These are phyloP conservation scores for Drosophila paulistorum DNA, from an alignment of 1,140 invertebrate species.

Conservation along the genomic window DNA sequence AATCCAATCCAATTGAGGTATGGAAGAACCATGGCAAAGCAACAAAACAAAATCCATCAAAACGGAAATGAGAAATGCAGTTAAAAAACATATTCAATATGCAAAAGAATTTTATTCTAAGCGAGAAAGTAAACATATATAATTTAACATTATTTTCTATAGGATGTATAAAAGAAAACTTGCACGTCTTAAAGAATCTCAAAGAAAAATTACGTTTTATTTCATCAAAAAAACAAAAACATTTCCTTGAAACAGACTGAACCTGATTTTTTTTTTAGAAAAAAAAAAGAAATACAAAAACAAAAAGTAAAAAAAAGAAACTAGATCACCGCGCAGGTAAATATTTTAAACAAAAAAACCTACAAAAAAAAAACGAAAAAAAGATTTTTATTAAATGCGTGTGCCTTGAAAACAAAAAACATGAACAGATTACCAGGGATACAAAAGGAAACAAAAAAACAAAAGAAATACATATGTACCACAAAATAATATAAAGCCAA, in stretches of 20 bases:
- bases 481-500: constrained; percentile 27
- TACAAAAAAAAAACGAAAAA: constrained; percentile 46
- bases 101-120: constrained; percentile 56
- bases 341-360: constrained; percentile 49
- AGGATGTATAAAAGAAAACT: constrained; percentile 43
- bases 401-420: constrained; percentile 60
- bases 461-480: constrained; percentile 48
- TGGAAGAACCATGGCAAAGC: constrained; percentile 40
- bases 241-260: constrained; percentile 80
- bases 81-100: constrained; percentile 54
- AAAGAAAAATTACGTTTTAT: constrained; percentile 66
- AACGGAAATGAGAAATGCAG: not conserved
- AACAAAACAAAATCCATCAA: constrained; percentile 13
- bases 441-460: constrained; percentile 40
- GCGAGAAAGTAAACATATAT: constrained; percentile 23
- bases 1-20: constrained; percentile 39
- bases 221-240: constrained; percentile 58
- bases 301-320: constrained; percentile 25
- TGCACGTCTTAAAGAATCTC: constrained; percentile 75
- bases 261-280: constrained; percentile 61
- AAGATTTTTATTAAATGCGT: constrained; percentile 75
- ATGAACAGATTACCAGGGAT: constrained; percentile 65
- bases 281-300: constrained; percentile 36
- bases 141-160: constrained; percentile 44
- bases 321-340: constrained; percentile 62